Evolutionary conservation across 2,888 invertebrate genomes (phyloP), one percentile per base, ranked within the genome.

Genomic region (Phragmatobia fuliginosa): DNA sequence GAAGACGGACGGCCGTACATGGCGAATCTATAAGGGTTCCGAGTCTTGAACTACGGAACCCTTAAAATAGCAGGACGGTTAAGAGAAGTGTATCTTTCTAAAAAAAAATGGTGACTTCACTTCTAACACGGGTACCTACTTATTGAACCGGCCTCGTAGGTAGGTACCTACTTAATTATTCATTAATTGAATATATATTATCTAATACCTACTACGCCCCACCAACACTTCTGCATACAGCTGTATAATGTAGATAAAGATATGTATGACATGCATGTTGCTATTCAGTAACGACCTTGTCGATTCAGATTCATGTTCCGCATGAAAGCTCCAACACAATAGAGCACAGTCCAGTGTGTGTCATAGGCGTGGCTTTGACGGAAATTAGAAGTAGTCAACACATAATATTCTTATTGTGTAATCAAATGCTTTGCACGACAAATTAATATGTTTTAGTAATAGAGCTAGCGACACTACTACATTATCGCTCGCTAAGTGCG

Each of bases 291-390:
- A 74, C 79, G 91, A 87, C 92, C 92, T 92, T 91, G 91, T 86
- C 87, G 84, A 88, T 91, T 88, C 90, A 86, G 83, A 81, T 78
- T 81, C 81, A 84, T 85, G 92, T 92, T 91, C 88, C 87, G 90
- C 92, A 86, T 89, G 90, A 90, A 88, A 91, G 89, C 87, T 80
- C 83, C 72, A 75, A 76, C 73, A 92, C 88, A 92, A 91, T 91
- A 76, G 83, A 72, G 73, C 69, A 77, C 75, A 82, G 83, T 79
- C 73, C 75, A 74, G 81, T 78, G 81, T 76, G 83, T 85, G 79
- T 52, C 66, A 77, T 62, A 73, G 83, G 81, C 83, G 81, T 83
- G 86, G 86, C 82, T 82, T 83, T 81, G 76, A 71, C 80, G 81
- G 80, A 83, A 85, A 82, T 85, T 84, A 77, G 80, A 77, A 85